Conservation (phyloP, 2,113 vertebrate genomes). For the Alouatta palliata region DNA sequence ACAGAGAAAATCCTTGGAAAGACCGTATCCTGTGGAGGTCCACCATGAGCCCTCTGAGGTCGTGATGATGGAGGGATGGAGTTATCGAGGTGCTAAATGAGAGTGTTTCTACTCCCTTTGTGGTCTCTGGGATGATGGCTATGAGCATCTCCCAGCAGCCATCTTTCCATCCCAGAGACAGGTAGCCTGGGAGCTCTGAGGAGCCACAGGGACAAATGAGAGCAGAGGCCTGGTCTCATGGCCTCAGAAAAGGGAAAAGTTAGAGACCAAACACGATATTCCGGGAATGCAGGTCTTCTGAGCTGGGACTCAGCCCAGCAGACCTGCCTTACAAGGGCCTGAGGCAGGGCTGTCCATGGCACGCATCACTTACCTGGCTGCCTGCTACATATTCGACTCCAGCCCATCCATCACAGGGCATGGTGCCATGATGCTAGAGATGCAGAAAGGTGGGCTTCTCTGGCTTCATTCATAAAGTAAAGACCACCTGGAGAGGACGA, state of each 20-base stretch:
- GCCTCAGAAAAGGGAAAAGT: background rate
- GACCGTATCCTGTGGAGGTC: background rate
- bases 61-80: background rate
- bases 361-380: background rate
- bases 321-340: background rate
- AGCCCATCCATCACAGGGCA: background rate
- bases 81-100: background rate
- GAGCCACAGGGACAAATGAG: background rate
- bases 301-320: background rate
- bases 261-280: background rate
- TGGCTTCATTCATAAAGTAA: background rate
- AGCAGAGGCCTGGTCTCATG: background rate
- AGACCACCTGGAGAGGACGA: background rate
- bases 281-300: no score
- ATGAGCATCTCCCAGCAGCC: background rate
- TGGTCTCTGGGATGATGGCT: background rate
- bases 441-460: background rate
- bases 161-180: background rate
- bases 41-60: accelerated
- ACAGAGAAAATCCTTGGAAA: background rate
- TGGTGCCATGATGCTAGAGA: background rate
- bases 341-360: background rate
- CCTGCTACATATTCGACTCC: no score
- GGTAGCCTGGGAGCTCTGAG: no score
- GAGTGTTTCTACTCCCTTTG: accelerated